Base-by-base conservation (phyloP, 2,888 invertebrate genomes). In the Stictocephala bisonia region DNA sequence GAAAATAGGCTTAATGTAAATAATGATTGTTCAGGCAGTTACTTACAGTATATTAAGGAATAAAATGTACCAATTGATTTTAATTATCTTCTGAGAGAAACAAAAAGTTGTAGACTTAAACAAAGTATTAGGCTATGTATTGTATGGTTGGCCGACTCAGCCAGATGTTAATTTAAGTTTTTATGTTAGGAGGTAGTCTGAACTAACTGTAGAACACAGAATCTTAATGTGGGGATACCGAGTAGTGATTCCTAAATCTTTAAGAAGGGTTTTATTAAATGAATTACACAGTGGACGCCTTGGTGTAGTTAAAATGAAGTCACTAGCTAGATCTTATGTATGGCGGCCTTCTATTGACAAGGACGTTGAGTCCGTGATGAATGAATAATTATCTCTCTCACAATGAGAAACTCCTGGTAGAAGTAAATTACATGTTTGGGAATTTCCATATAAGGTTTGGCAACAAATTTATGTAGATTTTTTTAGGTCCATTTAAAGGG, bases 391-490 rank as follows among this genome's bases (percentile, higher is more conserved):
- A 15, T 13, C 64, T 31, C 35, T 66, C 29, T 51, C 58, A 41
- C 35, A 18, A 50, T 18, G 67, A 64, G 40, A 22, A 0, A 70
- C 71, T 40, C 78, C 79, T 20, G 35, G 71, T 41, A 78, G 78
- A 71, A 22, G 56, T 11, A 18, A 15, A 13, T 22, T 75, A n/a
- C 73, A 71, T 64, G 71, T 73, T 27, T 79, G 80, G 79, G 50
- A 50, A 27, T 75, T 58, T 48, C 73, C 78, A 7, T 56, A 53
- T 53, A 24, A 60, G 18, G 74, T 76, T 22, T 78, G 77, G 75
- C 40, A 68, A n/a, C 70, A 78, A 31, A 13, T 79, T 1, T 79
- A 79, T 75, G 31, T 79, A 15, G 79, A 80, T 75, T 79, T 73
- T 73, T 40, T 76, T n/a, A 4, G 76, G 77, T 22, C 77, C 78